Base-by-base conservation (phyloP, 1,140 invertebrate species). In the Hylaeus anthracinus region DNA sequence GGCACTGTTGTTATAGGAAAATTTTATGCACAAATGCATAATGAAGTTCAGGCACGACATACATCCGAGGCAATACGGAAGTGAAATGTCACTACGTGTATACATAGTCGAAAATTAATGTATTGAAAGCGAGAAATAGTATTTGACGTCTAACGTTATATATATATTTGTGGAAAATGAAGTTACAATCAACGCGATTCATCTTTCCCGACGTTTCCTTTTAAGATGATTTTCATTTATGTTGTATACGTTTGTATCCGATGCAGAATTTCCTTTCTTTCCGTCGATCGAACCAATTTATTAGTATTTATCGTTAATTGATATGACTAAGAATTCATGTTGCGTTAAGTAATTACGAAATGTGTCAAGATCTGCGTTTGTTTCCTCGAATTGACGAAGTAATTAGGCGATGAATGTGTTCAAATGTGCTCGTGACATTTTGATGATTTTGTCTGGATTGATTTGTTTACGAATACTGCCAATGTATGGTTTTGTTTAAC, bases 391-490 rank as follows among this genome's bases (percentile, higher is more conserved):
- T 26, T n/a, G 15, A 53, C 41, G n/a, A 53, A 72, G 2, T 56
- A 72, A 43, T 64, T 12, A 64, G 37, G 45, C 48, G 56, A 71
- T 78, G 56, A 78, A 60, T 53, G 39, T 45, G 2, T 78, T 2
- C 6, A 14, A 73, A 37, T 58, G 15, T 71, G 9, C 43, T 12
- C 3, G 55, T 37, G 53, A 56, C 58, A 64, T 69, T 56, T 84
- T 60, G 60, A 86, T 77, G 65, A 39, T 65, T 60, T 48, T 72
- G 14, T 41, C 53, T 70, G 61, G 55, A 45, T 72, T 81, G 69
- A 69, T 60, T 85, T 73, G 70, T 86, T 72, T 79, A 78, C 82
- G 70, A 81, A 86, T 75, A 75, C 81, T 84, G 77, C 78, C 82
- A 80, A 77, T 63, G 63, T 51, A 67, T 78, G 73, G 70, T 78